Base-by-base conservation (phyloP, 2,888 invertebrate species). In the Gymnocheta viridis region DNA sequence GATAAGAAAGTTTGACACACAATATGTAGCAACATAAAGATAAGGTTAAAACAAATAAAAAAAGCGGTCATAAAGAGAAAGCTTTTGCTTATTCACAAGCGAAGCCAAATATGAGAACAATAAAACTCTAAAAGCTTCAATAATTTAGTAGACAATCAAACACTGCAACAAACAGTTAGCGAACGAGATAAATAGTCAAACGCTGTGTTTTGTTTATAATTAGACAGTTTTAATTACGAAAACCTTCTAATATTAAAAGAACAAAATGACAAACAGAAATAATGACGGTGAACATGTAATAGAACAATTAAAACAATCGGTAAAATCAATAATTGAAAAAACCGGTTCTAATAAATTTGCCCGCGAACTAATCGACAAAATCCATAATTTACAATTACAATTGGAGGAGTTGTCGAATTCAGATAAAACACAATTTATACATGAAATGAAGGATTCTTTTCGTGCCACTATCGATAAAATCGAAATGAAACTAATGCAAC, bases 381-480 rank as follows among this genome's bases (percentile, higher is more conserved):
- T 91, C 9, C 85, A 85, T 32, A 82, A 86, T 0, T 79, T 91
- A 12, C 90, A 91, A 66, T 24, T 60, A 3, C 89, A 89, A 85
- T 84, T 90, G 69, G 88, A 88, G 12, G 86, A 88, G 0, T 85
- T 91, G 4, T 86, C 89, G 1, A 82, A 88, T 4, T 66, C 77
- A 5, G 91, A 91, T 73, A 87, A 88, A 24, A 85, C 82, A 2
- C 54, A 87, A 51, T 91, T 91, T 49, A 70, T 91, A 5, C 69
- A 82, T 10, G 88, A 90, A 85, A 91, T 91, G 88, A 88, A 88
- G 82, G 87, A 87, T 14, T 88, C 89, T 6, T 89, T 91, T 51
- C 87, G 88, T 35, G 85, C 87, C 14, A 85, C 89, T 7, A 91
- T 90, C 14, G 87, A 85, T 0, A 82, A 86, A 6, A 88, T 91